These are phyloP conservation scores for Steinernema hermaphroditum DNA, from an alignment of 2,888 invertebrate genomes.

Conservation along the genomic window DNA sequence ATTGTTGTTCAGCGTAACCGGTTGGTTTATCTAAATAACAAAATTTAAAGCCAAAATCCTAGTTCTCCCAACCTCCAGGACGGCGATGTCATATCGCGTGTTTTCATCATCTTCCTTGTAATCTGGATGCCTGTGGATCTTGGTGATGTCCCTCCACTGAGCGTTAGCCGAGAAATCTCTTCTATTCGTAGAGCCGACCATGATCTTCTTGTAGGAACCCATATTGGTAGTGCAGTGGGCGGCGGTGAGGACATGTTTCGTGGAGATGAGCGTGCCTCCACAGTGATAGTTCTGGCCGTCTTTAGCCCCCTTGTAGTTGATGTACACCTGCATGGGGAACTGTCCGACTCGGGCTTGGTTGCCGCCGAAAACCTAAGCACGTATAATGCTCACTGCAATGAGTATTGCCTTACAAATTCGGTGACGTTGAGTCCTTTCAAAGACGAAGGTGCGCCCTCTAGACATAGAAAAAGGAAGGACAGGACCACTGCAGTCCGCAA, in stretches of 20 bases:
- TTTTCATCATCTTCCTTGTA: not conserved
- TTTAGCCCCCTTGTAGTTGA: not conserved
- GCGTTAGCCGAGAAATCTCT: no score
- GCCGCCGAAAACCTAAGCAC: not conserved
- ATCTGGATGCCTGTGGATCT: not conserved
- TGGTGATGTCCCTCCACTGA: not conserved
- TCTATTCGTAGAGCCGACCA: not conserved
- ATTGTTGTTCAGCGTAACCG: not conserved
- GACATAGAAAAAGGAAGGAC: no score
- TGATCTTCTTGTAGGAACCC: not conserved
- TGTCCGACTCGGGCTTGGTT: not conserved
- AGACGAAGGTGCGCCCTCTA: no score
- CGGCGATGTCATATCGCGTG: not conserved
- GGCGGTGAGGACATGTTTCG: conserved; percentile 35
- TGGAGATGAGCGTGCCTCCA: conserved; percentile 33
- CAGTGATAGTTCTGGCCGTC: conserved; percentile 14
- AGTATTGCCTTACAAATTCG: no score
- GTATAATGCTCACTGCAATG: not conserved
- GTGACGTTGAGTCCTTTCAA: no score
- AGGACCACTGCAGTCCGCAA: no score
- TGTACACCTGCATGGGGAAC: conserved; percentile 1
- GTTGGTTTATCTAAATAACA: not conserved
- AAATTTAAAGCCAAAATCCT: no score
- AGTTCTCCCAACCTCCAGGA: not conserved
- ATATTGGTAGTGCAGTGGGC: conserved; percentile 33